phyloP scores from a whole-genome alignment of 1,140 invertebrate genomes.

The Plodia interpunctella region DNA sequence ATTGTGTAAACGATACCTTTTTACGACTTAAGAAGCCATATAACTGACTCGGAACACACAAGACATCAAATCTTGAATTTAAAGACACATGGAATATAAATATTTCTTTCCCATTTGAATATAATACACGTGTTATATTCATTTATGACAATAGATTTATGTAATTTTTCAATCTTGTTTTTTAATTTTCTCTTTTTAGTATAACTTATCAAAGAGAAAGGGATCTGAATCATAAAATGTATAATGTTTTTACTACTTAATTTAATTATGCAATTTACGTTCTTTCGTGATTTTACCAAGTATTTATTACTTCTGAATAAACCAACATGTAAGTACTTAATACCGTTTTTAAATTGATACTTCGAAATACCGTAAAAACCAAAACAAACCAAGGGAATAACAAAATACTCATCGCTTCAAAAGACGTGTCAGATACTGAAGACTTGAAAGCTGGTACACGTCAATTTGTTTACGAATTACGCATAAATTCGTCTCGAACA shows the following conservation, averaged over 20 bases:
- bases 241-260: too few species aligned
- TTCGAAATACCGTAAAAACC: background rate
- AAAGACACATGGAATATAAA: background rate
- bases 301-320: too few species aligned
- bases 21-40: slow-evolving; percentile 74
- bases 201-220: too few species aligned
- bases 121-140: background rate
- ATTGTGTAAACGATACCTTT: slow-evolving; percentile 69
- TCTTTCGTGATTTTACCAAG: too few species aligned
- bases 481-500: slow-evolving; percentile 69
- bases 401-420: slow-evolving; percentile 45
- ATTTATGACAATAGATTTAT: too few species aligned
- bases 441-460: slow-evolving; percentile 59
- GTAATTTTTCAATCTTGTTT: too few species aligned
- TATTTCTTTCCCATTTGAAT: background rate
- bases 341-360: background rate
- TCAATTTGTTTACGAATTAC: slow-evolving; percentile 77
- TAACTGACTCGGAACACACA: slow-evolving; percentile 37
- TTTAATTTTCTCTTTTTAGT: too few species aligned
- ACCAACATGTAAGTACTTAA: too few species aligned
- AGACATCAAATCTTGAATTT: slow-evolving; percentile 44
- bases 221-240: too few species aligned
- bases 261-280: too few species aligned
- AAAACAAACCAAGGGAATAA: background rate
- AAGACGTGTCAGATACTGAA: slow-evolving; percentile 69